Conservation (phyloP, 2,888 invertebrate genomes). For the Harpalus rubripes region DNA sequence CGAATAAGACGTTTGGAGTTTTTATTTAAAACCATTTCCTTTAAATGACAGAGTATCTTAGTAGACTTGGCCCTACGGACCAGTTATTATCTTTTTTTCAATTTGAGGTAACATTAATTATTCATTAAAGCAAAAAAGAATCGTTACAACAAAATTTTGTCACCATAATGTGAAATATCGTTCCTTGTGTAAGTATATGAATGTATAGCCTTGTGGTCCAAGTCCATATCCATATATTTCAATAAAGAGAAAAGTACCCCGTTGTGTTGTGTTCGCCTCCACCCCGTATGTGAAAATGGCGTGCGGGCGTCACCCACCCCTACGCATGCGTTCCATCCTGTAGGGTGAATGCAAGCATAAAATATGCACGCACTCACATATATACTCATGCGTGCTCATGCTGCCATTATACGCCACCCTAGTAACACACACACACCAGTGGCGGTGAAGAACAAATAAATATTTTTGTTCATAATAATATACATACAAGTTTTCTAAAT, state of each 20-base stretch:
- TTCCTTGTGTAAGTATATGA: neutral
- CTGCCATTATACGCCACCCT: slow-evolving; percentile 42
- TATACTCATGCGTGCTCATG: slow-evolving; percentile 17
- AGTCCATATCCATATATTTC: neutral
- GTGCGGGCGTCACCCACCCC: slow-evolving; percentile 56
- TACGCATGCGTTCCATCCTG: slow-evolving; percentile 51
- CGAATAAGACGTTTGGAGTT: no score
- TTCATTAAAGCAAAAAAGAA: no score
- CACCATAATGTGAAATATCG: no score
- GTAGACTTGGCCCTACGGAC: no score
- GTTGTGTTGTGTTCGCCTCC: neutral
- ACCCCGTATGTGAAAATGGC: slow-evolving; percentile 57
- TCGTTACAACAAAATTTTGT: no score
- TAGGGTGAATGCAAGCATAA: slow-evolving; percentile 37
- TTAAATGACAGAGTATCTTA: no score
- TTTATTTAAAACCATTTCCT: no score
- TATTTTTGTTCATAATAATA: neutral
- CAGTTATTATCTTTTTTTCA: no score
- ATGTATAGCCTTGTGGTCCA: neutral
- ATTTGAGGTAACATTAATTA: no score
- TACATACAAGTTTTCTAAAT: no score
- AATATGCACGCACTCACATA: slow-evolving; percentile 45
- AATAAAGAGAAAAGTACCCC: neutral
- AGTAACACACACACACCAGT: slow-evolving; percentile 4
- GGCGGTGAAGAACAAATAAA: neutral